Evolutionary conservation across 2,113 vertebrate genomes (phyloP).

Genomic region (Pachycephala philippinensis): DNA sequence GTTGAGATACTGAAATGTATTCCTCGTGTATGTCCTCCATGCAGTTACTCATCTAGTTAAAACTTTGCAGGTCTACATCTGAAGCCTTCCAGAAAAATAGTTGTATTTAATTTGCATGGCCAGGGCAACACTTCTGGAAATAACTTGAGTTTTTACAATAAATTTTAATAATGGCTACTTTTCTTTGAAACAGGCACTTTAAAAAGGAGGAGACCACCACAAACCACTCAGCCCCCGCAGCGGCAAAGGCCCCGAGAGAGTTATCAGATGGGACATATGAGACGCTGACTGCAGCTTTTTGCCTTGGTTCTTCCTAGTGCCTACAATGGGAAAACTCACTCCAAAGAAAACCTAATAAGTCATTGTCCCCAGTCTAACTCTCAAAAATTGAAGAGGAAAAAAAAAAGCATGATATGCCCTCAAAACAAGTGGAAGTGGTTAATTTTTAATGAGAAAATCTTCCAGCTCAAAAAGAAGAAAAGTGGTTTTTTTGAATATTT

Average conservation of each 20-base stretch:
- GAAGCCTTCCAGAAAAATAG: neutral
- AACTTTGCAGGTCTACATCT: neutral
- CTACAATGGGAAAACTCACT: conserved; percentile 93
- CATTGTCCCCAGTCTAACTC: conserved; percentile 76
- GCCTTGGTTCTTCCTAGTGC: conserved; percentile 96
- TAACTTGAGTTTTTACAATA: neutral
- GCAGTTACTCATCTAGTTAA: neutral
- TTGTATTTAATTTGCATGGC: neutral
- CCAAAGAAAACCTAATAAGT: conserved; percentile 93
- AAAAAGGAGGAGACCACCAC: conserved; percentile 85
- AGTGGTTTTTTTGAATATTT: conserved; percentile 64
- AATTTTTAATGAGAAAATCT: conserved; percentile 63
- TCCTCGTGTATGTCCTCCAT: neutral
- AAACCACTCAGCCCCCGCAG: conserved; percentile 83
- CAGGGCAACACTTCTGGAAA: neutral
- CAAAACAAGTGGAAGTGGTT: conserved; percentile 64
- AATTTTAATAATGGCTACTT: neutral
- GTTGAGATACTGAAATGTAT: neutral
- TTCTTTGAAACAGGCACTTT: conserved; percentile 82
- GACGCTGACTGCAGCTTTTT: conserved; percentile 84
- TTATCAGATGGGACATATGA: conserved; percentile 92
- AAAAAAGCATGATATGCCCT: conserved; percentile 66
- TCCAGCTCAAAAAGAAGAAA: conserved; percentile 63
- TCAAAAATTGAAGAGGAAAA: conserved; percentile 51
- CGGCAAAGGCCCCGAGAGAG: conserved; percentile 82